These are phyloP conservation scores for Xestia sexstrigata DNA, from an alignment of 2,888 invertebrate genomes.

Conservation along the genomic window DNA sequence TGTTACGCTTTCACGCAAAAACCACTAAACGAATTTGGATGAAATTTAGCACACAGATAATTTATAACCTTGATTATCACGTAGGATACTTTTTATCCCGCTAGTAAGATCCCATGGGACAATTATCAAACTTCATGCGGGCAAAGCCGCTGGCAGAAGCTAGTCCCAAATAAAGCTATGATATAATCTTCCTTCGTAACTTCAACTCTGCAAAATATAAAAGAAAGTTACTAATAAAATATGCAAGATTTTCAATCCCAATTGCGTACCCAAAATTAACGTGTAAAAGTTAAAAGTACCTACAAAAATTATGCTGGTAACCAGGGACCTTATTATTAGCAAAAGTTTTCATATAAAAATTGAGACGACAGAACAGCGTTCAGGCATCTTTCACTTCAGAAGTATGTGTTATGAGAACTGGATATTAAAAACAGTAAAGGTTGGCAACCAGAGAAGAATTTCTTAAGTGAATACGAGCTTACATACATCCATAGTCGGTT, in stretches of 20 bases:
- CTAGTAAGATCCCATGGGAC: too few relatives aligned
- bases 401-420: constrained; percentile 1
- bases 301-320: constrained; percentile 17
- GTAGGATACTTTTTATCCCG: too few relatives aligned
- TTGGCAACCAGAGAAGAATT: constrained; percentile 7
- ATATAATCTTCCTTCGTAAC: not conserved
- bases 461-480: constrained; percentile 2
- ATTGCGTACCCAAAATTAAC: constrained; percentile 32
- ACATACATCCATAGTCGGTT: not conserved
- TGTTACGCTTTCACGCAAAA: too few relatives aligned
- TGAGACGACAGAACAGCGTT: constrained; percentile 13
- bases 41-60: too few relatives aligned
- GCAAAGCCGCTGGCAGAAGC: too few relatives aligned
- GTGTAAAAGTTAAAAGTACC: constrained; percentile 38
- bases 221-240: constrained; percentile 1
- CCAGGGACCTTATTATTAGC: constrained; percentile 10
- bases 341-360: constrained; percentile 37
- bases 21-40: too few relatives aligned
- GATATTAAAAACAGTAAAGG: constrained; percentile 34
- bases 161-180: not conserved
- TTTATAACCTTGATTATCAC: too few relatives aligned
- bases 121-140: too few relatives aligned
- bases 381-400: constrained; percentile 7
- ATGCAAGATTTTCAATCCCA: constrained; percentile 32
- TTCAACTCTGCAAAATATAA: not conserved